These are phyloP conservation scores for Tragelaphus scriptus DNA, from an alignment of 2,113 vertebrate genomes.

Conservation along the genomic window DNA sequence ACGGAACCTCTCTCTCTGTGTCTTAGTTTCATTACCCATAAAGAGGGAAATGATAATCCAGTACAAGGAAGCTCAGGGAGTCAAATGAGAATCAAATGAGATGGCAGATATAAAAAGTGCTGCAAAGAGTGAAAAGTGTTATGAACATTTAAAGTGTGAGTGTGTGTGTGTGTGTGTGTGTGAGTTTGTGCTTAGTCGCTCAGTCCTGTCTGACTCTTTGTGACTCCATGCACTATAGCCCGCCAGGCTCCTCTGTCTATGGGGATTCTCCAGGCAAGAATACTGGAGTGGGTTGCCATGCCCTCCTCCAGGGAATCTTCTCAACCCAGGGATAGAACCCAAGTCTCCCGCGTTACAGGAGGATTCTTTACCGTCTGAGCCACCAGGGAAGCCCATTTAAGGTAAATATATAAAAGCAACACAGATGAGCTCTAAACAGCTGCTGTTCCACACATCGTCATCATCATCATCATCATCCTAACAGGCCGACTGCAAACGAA, in stretches of 20 bases:
- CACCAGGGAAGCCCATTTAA: not conserved
- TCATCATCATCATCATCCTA: not conserved
- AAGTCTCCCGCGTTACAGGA: not conserved
- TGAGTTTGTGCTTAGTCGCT: too few relatives aligned
- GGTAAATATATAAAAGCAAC: not conserved
- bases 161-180: not conserved
- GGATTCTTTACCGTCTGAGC: not conserved
- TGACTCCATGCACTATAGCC: not conserved
- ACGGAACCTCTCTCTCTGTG: not conserved
- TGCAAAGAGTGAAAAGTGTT: not conserved
- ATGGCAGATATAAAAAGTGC: not conserved
- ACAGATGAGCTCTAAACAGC: not conserved
- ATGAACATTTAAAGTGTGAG: not conserved
- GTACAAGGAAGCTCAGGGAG: not conserved
- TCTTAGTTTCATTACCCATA: constrained; percentile 1
- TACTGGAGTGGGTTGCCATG: not conserved
- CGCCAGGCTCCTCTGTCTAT: not conserved
- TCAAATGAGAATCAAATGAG: constrained; percentile 7
- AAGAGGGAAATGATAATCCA: not conserved
- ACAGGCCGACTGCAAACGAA: not conserved
- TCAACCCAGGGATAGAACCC: not conserved
- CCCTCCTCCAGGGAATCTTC: not conserved
- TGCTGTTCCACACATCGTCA: not conserved
- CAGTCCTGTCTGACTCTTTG: not conserved
- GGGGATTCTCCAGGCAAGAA: not conserved